Conservation (phyloP, 2,888 invertebrate genomes). For the Ditylenchus weischeri region DNA sequence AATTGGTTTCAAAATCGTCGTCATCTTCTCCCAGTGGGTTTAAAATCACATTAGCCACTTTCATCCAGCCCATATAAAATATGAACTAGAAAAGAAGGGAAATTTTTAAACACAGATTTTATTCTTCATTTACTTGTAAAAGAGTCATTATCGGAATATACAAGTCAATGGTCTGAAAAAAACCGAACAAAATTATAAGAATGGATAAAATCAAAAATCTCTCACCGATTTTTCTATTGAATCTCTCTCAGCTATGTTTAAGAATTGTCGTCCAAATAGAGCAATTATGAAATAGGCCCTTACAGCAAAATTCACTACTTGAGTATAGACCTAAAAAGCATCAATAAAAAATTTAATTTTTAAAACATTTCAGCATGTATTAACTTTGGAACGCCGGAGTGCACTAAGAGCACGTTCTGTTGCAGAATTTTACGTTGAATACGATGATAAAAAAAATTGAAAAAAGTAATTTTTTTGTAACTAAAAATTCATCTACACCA, state of each 20-base stretch:
- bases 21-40: slow-evolving; percentile 50
- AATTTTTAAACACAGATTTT: background rate
- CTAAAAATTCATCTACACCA: too few species aligned
- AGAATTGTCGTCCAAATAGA: slow-evolving; percentile 49
- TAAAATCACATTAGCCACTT: slow-evolving; percentile 51
- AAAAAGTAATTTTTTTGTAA: too few species aligned
- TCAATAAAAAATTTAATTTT: background rate
- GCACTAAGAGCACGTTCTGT: too few species aligned
- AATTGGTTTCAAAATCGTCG: slow-evolving; percentile 55
- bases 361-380: too few species aligned
- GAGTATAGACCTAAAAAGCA: slow-evolving; percentile 34
- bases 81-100: slow-evolving; percentile 31
- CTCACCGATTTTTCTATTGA: too few species aligned
- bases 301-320: slow-evolving; percentile 54
- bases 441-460: too few species aligned
- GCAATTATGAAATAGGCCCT: slow-evolving; percentile 50
- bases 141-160: slow-evolving; percentile 45
- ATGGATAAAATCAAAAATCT: background rate
- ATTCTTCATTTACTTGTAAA: slow-evolving; percentile 33
- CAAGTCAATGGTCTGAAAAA: background rate
- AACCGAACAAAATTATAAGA: too few species aligned
- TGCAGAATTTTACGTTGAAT: too few species aligned
- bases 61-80: slow-evolving; percentile 56
- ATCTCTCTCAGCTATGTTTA: slow-evolving; percentile 27
- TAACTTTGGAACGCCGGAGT: too few species aligned